A percentile compares a stretch with the other conserved stretches of the same genome.
phyloP scores from a whole-genome alignment of 1,140 invertebrate genomes.

The Portunus trituberculatus region DNA sequence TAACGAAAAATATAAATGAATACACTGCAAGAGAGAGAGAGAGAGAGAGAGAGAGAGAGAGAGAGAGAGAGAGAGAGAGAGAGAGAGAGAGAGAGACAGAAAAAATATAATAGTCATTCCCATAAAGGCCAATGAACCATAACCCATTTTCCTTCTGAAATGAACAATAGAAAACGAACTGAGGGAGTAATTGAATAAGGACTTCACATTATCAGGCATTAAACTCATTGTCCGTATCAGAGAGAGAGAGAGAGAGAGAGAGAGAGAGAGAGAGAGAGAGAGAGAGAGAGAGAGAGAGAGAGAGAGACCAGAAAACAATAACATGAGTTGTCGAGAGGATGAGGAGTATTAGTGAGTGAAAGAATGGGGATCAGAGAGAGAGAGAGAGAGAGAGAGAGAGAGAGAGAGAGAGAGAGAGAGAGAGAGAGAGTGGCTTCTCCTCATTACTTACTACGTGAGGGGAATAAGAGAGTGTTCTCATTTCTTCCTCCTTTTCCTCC shows the following conservation, averaged over 20 bases:
- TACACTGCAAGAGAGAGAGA: not conserved
- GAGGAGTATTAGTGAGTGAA: not conserved
- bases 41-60: not conserved
- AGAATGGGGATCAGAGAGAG: not conserved
- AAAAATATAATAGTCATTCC: not conserved
- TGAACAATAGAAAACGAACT: not conserved
- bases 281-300: slow-evolving; percentile 18
- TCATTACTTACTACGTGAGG: not conserved
- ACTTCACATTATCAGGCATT: not conserved
- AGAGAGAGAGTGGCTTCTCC: not conserved
- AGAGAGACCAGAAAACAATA: not conserved
- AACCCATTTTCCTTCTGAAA: not conserved
- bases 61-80: not conserved
- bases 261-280: not conserved
- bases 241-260: not conserved
- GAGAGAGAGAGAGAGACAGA: not conserved
- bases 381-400: not conserved
- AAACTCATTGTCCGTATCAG: not conserved
- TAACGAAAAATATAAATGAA: too few species aligned
- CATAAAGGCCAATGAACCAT: not conserved
- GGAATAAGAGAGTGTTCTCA: not conserved
- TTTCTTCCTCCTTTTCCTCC: not conserved
- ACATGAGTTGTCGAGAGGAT: not conserved
- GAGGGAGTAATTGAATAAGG: not conserved
- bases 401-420: not conserved